Conservation (phyloP, 2,888 invertebrate genomes). For the Xylota sylvarum region DNA sequence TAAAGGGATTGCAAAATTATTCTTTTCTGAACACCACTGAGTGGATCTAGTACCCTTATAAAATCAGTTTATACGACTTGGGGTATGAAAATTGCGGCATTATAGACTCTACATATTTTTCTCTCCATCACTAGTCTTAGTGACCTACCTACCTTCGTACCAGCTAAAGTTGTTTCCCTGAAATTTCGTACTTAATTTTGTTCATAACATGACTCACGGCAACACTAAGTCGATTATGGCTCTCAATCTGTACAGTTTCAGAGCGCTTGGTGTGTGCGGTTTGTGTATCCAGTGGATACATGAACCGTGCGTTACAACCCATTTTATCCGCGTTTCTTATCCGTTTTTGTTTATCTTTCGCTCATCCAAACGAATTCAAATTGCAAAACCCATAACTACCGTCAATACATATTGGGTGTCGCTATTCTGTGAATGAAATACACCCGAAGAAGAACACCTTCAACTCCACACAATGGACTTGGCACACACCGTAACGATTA, state of each 20-base stretch:
- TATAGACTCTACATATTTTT: too few species aligned
- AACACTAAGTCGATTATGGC: not conserved
- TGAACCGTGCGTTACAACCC: not conserved
- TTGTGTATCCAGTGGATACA: not conserved
- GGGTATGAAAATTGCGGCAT: too few species aligned
- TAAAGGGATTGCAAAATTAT: too few species aligned
- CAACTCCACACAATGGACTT: not conserved
- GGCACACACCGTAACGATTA: slow-evolving; percentile 6
- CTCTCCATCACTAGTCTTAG: too few species aligned
- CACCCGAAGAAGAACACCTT: not conserved
- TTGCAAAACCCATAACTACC: not conserved
- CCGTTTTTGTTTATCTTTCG: not conserved
- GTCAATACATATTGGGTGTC: not conserved
- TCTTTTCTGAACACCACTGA: too few species aligned
- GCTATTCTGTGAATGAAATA: slow-evolving; percentile 11
- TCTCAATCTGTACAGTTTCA: slow-evolving; percentile 19
- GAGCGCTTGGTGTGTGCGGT: not conserved
- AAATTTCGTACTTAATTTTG: too few species aligned
- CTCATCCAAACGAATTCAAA: not conserved
- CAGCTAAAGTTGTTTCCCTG: too few species aligned
- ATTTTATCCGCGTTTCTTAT: not conserved
- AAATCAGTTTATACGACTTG: too few species aligned
- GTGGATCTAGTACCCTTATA: too few species aligned
- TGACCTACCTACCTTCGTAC: too few species aligned
- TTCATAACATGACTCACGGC: not conserved